These are phyloP conservation scores for Tribolium madens DNA, from an alignment of 1,140 invertebrate genomes.

Conservation along the genomic window DNA sequence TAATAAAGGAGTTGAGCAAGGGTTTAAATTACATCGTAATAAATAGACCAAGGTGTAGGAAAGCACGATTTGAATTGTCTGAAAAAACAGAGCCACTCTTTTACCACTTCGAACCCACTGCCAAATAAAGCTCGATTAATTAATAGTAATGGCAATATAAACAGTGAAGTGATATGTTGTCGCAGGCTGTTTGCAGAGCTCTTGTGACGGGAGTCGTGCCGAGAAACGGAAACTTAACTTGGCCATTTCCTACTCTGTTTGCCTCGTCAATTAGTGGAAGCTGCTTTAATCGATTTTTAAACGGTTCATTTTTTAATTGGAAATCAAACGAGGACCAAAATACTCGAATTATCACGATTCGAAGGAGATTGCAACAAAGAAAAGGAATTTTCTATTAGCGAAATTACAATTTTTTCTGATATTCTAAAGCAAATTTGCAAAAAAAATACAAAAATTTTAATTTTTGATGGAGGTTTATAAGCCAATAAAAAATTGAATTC, in stretches of 20 bases:
- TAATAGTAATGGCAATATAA: slow-evolving; percentile 37
- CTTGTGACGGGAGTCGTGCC: neutral
- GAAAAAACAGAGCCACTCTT: neutral
- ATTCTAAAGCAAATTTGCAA: too few species aligned
- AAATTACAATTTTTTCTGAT: too few species aligned
- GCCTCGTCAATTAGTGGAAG: neutral
- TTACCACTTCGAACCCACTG: neutral
- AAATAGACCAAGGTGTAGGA: neutral
- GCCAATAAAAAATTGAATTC: too few species aligned
- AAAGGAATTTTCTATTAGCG: slow-evolving; percentile 14
- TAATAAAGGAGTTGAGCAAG: slow-evolving; percentile 26
- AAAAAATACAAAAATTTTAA: too few species aligned
- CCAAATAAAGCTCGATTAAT: slow-evolving; percentile 23
- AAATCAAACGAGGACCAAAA: too few species aligned
- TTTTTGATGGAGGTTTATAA: too few species aligned
- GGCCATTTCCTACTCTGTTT: slow-evolving; percentile 32
- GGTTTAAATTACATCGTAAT: slow-evolving; percentile 26
- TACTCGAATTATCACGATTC: too few species aligned
- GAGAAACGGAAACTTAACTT: slow-evolving; percentile 4
- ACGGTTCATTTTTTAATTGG: neutral
- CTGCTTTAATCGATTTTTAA: slow-evolving; percentile 29
- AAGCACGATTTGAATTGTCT: slow-evolving; percentile 1
- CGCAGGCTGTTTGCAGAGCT: slow-evolving; percentile 25
- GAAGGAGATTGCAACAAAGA: neutral
- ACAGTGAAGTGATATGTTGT: slow-evolving; percentile 36